Evolutionary conservation across 2,888 invertebrate species (phyloP), one percentile per base, ranked within the genome.

Genomic region (Sphaerolaimus hirsutus): DNA sequence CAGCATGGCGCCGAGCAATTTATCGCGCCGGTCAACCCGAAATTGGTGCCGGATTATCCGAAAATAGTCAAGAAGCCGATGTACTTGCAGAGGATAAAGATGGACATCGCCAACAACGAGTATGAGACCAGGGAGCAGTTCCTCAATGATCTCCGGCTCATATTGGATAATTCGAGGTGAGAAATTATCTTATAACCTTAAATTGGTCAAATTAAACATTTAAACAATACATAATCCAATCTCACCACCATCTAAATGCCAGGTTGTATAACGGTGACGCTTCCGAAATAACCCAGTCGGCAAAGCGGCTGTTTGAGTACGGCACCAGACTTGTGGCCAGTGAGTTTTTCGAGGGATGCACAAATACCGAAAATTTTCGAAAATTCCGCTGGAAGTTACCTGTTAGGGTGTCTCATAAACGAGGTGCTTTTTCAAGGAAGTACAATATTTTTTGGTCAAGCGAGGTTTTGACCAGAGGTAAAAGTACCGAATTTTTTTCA

Each of bases 121-220:
- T 99, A 99, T 64, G 82, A 82, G 59, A 82, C 80, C 54, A 73
- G 97, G n/a, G 87, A 87, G 63, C 82, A 84, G 55, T 93, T 93
- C 66, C 69, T 97, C 0, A 78, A 79, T 0, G 97, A 99, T 66
- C 80, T 97, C 1, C 81, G 83, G 67, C 83, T 84, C 65, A 89
- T 99, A 54, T 80, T 87, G 0, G 83, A 87, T 60, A 99, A 99
- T 68, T 87, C 89, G 12, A 76, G 75, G 40, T 40, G 12, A 24
- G 40, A 10, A 21, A 14, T 32, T 32, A 10, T 32, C 10, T n/a
- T n/a, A n/a, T n/a, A n/a, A n/a, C n/a, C n/a, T n/a, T n/a, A n/a
- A n/a, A n/a, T n/a, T n/a, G n/a, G n/a, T n/a, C n/a, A n/a, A n/a
- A n/a, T n/a, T n/a, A n/a, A n/a, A n/a, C n/a, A n/a, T n/a, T n/a